These are phyloP conservation scores for Macrotus californicus DNA, from an alignment of 2,113 vertebrate species.

Conservation along the genomic window DNA sequence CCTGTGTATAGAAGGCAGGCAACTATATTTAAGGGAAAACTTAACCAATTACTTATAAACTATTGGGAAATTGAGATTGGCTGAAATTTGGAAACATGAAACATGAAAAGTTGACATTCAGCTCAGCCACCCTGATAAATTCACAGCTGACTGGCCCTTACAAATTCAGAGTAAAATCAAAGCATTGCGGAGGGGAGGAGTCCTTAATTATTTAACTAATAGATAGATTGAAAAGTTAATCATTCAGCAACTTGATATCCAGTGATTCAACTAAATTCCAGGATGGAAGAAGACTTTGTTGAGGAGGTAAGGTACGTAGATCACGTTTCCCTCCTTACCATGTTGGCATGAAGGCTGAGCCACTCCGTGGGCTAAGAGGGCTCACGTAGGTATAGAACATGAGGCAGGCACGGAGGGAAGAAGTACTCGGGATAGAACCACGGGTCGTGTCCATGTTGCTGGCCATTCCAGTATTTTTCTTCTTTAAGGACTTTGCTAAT, in stretches of 20 bases:
- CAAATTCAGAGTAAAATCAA: background rate
- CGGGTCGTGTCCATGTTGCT: background rate
- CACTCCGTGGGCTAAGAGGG: background rate
- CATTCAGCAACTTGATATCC: background rate
- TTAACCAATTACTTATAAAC: background rate
- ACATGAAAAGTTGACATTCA: background rate
- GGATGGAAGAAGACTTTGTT: background rate
- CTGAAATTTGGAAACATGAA: background rate
- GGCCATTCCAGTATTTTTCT: background rate
- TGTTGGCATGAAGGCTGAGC: too few species aligned
- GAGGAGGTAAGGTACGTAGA: background rate
- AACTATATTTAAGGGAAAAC: background rate
- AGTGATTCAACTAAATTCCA: background rate
- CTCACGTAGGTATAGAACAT: accelerated
- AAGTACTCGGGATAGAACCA: background rate
- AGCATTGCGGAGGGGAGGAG: accelerated
- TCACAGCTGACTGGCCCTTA: background rate
- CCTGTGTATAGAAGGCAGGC: background rate
- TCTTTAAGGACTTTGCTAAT: background rate
- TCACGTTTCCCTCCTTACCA: background rate
- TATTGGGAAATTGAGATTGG: background rate
- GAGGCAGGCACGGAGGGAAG: background rate
- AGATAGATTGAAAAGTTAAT: background rate
- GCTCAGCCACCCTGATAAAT: background rate
- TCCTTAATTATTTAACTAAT: background rate